Base-by-base conservation (phyloP, 2,797 vertebrate species). In the Sebastes itinus region DNA sequence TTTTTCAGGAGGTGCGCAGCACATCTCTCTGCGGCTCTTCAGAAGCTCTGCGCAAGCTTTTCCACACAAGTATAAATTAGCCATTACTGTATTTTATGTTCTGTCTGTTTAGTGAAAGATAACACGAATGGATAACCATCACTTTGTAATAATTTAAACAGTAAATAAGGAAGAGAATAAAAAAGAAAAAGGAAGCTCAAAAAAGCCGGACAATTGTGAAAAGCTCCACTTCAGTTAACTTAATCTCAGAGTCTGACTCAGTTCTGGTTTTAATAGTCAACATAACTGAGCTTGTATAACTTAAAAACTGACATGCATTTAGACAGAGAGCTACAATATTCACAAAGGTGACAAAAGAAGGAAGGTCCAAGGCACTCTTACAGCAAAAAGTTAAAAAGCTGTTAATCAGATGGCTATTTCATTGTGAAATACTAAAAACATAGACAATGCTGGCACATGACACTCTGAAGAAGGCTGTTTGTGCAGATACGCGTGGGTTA, bases 71-170 rank as follows among this genome's bases (percentile, higher is more conserved):
- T 42, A 42, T 42, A 42, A 42, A 42, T 42, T 42, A 42, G 38
- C 14, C 16, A 46, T 46, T 23, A 30, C 46, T 68, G 6, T 8
- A 30, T 54, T 63, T 66, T 75, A 30, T 27, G 6, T 33, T 69
- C 18, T n/a, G 8, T 69, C 18, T 23, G 8, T 49, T 60, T 12
- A 54, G 54, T 63, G 16, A 60, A 14, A 42, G 28, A 33, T 2
- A 49, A 69, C 9, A 72, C 62, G 2, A 82, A 62, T 84, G 33
- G 22, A 75, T 78, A 75, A 78, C 55, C 18, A 66, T 35, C 28
- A 63, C 62, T 67, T 59, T 85, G 14, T 83, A 33, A 84, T 46
- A 18, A 56, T 68, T 55, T 76, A 70, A 84, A 73, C 63, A 62
- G 38, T 59, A 28, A 70, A 70, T 18, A 33, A 22, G 5, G 23